phyloP scores from a whole-genome alignment of 2,113 vertebrate species.

The Sterrhoptilus dennistouni region DNA sequence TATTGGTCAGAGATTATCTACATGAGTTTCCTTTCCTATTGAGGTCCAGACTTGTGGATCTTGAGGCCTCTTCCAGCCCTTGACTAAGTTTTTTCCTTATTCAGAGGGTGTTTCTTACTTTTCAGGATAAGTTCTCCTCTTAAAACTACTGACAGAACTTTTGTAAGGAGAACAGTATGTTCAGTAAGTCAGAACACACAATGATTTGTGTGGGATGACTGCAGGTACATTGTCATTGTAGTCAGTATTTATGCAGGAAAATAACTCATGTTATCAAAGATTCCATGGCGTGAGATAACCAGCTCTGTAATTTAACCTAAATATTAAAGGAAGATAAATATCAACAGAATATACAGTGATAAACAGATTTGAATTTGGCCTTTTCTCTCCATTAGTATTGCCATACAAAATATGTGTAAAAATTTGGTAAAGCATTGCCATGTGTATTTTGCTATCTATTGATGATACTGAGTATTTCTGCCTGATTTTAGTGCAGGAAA shows the following conservation, averaged over 20 bases:
- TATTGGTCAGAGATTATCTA: background rate
- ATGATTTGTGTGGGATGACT: slow-evolving; percentile 27
- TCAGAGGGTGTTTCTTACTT: background rate
- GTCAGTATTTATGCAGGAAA: background rate
- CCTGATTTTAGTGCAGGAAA: background rate
- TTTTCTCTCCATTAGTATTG: background rate
- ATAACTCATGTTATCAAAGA: background rate
- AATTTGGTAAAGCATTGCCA: background rate
- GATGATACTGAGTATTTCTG: background rate
- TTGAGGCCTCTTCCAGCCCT: background rate
- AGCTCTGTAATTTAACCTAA: background rate
- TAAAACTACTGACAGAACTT: background rate
- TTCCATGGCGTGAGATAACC: background rate
- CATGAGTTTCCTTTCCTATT: background rate
- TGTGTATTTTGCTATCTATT: background rate
- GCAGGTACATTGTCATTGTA: background rate
- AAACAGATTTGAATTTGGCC: background rate
- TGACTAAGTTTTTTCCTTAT: background rate
- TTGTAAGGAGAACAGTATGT: background rate
- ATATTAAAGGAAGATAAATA: background rate
- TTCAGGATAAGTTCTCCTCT: background rate
- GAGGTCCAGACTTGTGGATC: background rate
- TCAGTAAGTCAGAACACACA: slow-evolving; percentile 7
- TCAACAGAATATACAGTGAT: background rate
- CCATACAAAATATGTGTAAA: background rate